These are phyloP conservation scores for Orientallactaga bullata DNA, from an alignment of 2,113 vertebrate species.

Conservation along the genomic window DNA sequence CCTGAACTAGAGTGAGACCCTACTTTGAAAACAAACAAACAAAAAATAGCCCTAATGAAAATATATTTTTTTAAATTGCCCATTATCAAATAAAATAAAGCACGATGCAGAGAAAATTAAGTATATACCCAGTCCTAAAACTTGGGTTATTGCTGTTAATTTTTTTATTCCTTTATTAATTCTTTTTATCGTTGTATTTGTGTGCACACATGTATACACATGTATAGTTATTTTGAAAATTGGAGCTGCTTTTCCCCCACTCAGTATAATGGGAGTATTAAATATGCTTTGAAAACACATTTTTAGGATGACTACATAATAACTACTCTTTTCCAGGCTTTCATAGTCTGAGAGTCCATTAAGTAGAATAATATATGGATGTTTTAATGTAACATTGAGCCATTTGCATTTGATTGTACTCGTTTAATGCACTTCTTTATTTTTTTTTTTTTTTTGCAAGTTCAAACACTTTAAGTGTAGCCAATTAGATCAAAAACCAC, in stretches of 20 bases:
- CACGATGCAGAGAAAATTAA: slow-evolving; percentile 45
- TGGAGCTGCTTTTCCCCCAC: neutral
- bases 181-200: neutral
- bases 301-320: slow-evolving; percentile 45
- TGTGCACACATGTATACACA: neutral
- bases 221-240: slow-evolving; percentile 15
- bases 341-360: slow-evolving; percentile 24
- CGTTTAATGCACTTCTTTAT: slow-evolving; percentile 43
- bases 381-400: slow-evolving; percentile 29
- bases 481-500: slow-evolving; percentile 68
- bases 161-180: slow-evolving; percentile 30
- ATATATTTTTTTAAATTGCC: neutral
- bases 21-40: too few relatives aligned
- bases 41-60: neutral
- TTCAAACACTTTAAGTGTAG: slow-evolving; percentile 54
- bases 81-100: neutral
- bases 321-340: slow-evolving; percentile 36
- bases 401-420: slow-evolving; percentile 29
- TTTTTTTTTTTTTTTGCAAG: slow-evolving; percentile 46
- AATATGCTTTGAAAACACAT: slow-evolving; percentile 9
- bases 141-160: neutral
- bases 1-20: too few relatives aligned
- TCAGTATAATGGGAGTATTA: neutral
- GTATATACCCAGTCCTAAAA: neutral
- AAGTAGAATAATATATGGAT: slow-evolving; percentile 31